Base-by-base conservation (phyloP, 2,113 vertebrate species). In the Tragulus kanchil region DNA sequence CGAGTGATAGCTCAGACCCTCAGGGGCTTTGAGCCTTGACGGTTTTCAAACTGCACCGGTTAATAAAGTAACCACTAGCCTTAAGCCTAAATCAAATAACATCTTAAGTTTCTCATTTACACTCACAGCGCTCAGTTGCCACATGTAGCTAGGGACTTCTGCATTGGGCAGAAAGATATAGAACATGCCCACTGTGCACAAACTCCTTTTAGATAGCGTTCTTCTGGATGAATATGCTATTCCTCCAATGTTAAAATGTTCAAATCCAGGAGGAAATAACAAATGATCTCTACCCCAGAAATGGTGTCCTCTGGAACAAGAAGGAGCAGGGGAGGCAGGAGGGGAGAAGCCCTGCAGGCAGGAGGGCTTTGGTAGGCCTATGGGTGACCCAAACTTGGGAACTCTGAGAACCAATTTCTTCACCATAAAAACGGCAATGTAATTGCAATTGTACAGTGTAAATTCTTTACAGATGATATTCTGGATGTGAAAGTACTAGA, bases 1-100 rank as follows among this genome's bases (percentile, higher is more conserved):
- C 52, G 16, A 58, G 42, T 12, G 56, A 25, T 17, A 48, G 67
- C n/a, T 21, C 58, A 85, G 90, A 50, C 28, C 42, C 2, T 50
- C 82, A 19, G 13, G 61, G 73, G 8, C 17, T 61, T 77, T 56
- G 71, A 64, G 10, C 16, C 78, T 65, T 85, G 54, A 71, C 48
- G 10, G 71, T 78, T 78, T 83, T 42, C n/a, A 21, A 82, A 83
- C 17, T 26, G 67, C 28, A n/a, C 15, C 48, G 65, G 56, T 81
- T 31, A 19, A 36, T 42, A 48, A 0, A 1, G 23, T 69, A 61
- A 56, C 69, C 81, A 61, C 42, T 64, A 31, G 10, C 23, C 0
- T 87, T 86, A 90, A 31, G 26, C 52, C 85, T 64, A 87, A 85
- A 69, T 42, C 8, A 48, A 93, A 73, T 31, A 79, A 62, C 89